A percentile compares a stretch with the other conserved stretches of the same genome.
Evolutionary conservation across 2,797 vertebrate species (phyloP).

Genomic region (Lutra lutra): DNA sequence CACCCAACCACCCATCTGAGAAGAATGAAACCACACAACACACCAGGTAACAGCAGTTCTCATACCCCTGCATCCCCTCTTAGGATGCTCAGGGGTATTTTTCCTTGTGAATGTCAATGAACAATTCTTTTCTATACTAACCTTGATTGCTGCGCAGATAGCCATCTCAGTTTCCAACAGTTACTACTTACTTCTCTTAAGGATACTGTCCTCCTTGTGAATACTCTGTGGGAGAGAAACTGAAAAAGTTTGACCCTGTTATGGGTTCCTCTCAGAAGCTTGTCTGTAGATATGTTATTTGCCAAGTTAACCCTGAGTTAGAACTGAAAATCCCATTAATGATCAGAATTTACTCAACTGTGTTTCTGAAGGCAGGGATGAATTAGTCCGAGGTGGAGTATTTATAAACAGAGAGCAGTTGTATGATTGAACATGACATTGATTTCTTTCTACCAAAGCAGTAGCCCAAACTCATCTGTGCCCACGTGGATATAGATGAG

Average conservation of each 20-base stretch:
- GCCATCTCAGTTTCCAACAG: not conserved
- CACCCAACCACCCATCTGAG: not conserved
- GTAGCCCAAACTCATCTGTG: not conserved
- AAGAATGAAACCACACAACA: slow-evolving; percentile 27
- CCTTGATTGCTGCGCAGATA: not conserved
- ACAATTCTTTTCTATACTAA: slow-evolving; percentile 16
- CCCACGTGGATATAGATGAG: not conserved
- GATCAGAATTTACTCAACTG: not conserved
- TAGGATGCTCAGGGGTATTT: not conserved
- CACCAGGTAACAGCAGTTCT: not conserved
- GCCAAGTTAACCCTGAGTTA: not conserved
- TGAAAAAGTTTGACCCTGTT: not conserved
- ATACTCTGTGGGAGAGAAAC: not conserved
- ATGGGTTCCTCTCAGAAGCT: not conserved
- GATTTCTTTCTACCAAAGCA: slow-evolving; percentile 18
- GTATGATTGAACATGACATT: not conserved
- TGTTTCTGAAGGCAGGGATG: not conserved
- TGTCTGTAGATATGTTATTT: not conserved
- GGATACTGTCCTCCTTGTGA: not conserved
- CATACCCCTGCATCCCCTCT: not conserved
- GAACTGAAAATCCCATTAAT: not conserved
- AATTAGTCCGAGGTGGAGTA: not conserved
- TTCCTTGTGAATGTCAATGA: slow-evolving; percentile 34
- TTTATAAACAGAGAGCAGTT: not conserved
- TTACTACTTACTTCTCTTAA: not conserved